Evolutionary conservation across 2,113 vertebrate species (phyloP).

Genomic region (Dasyprocta punctata): DNA sequence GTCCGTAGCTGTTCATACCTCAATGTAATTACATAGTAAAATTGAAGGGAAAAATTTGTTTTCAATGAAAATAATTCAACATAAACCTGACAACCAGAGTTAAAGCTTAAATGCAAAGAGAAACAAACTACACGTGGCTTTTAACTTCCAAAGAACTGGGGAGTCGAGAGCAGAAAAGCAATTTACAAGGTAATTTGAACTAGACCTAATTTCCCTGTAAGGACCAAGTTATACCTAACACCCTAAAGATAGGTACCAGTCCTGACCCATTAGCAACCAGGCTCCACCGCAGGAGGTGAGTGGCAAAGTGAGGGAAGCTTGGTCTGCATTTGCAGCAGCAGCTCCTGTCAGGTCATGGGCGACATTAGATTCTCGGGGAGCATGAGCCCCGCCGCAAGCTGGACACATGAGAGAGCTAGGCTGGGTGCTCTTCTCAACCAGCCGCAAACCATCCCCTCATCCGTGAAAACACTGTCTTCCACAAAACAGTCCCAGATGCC

Average conservation of each 20-base stretch:
- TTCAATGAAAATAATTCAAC: conserved; percentile 23
- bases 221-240: background rate
- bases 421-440: background rate
- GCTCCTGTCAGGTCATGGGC: background rate
- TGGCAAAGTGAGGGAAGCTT: too few species aligned
- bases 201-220: background rate
- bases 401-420: background rate
- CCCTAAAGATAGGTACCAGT: background rate
- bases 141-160: background rate
- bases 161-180: background rate
- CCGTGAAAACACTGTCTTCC: background rate
- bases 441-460: background rate
- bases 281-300: background rate
- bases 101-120: background rate
- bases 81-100: background rate
- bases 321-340: background rate
- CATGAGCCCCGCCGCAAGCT: background rate
- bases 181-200: conserved; percentile 24
- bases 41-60: background rate
- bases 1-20: background rate
- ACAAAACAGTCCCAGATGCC: background rate
- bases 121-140: background rate
- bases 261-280: background rate
- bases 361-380: background rate
- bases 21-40: conserved; percentile 42